Base-by-base conservation (phyloP, 1,140 invertebrate species). In the Bombus terrestris region DNA sequence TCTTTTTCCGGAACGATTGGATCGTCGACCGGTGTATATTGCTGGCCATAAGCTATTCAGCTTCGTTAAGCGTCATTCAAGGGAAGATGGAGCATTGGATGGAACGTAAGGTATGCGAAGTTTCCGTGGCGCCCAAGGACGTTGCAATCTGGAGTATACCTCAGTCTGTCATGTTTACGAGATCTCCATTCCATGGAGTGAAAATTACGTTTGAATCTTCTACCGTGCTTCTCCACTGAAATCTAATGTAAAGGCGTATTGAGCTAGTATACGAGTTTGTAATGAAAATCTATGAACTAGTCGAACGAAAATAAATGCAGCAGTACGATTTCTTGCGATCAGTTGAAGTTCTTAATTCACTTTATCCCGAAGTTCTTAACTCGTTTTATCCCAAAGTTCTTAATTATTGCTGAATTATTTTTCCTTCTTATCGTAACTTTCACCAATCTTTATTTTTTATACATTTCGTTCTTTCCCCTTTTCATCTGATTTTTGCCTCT, bases 21-120 rank as follows among this genome's bases (percentile, higher is more conserved):
- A 35, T 74, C 18, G 41, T 53, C 43, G 1, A 35, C 22, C 32
- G 10, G 15, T 74, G 43, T 18, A 43, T 35, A 74, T 35, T 18
- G n/a, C 9, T 8, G 32, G 41, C 10, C 43, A 53, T 53, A 86
- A 86, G 53, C 53, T 39, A 69, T 86, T 88, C 79, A 76, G 77
- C 79, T 88, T 88, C 84, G 75, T 88, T 88, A 88, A 41, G 78
- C 85, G 66, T 88, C 79, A 88, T 88, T 88, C 86, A 88, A 68
- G 73, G 71, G 68, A n/a, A 53, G 32, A 41, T 47, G 6, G 28
- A 47, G n/a, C 22, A 2, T 41, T 43, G 39, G n/a, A 87, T 85
- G 73, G 78, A 62, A 57, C n/a, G 53, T 53, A 74, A 84, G 53
- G 68, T 85, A 69, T 43, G 85, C 68, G 59, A 68, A 85, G 37